These are phyloP conservation scores for Caenorhabditis japonica DNA, from an alignment of 2,888 invertebrate genomes.

Conservation along the genomic window DNA sequence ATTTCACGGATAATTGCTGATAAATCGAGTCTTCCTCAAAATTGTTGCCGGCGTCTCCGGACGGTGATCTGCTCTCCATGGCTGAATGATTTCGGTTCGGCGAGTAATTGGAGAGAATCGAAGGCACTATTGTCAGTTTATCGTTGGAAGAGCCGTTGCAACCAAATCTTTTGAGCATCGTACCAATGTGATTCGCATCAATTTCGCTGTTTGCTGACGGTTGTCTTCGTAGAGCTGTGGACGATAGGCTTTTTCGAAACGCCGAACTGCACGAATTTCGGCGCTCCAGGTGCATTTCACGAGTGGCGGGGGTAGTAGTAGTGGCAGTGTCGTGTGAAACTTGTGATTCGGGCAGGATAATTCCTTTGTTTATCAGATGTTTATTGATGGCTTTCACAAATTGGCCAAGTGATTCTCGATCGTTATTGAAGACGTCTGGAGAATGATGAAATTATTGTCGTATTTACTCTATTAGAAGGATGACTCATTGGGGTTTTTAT, in stretches of 20 bases:
- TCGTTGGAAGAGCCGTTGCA: slow-evolving; percentile 30
- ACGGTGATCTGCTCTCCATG: slow-evolving; percentile 40
- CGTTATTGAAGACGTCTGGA: neutral
- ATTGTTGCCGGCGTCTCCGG: slow-evolving; percentile 37
- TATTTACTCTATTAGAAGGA: no score
- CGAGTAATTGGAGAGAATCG: no score
- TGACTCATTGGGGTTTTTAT: no score
- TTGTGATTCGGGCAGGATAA: slow-evolving; percentile 13
- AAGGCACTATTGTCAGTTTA: slow-evolving; percentile 7
- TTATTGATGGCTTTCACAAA: slow-evolving; percentile 7
- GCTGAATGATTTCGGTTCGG: slow-evolving; percentile 6
- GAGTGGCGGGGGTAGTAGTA: slow-evolving; percentile 9
- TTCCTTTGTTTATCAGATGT: slow-evolving; percentile 12
- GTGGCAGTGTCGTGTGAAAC: slow-evolving; percentile 2
- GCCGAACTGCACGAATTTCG: slow-evolving; percentile 62
- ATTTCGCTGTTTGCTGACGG: slow-evolving; percentile 68
- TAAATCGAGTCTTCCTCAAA: slow-evolving; percentile 25
- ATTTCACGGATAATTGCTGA: slow-evolving; percentile 28
- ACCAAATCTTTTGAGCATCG: slow-evolving; percentile 48
- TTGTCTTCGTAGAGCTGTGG: slow-evolving; percentile 78
- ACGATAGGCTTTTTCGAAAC: slow-evolving; percentile 75
- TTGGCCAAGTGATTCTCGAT: neutral
- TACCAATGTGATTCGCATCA: slow-evolving; percentile 61
- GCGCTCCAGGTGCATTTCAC: slow-evolving; percentile 43
- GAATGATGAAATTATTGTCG: no score